Base-by-base conservation (phyloP, 1,140 invertebrate genomes). In the Pogonus chalceus region DNA sequence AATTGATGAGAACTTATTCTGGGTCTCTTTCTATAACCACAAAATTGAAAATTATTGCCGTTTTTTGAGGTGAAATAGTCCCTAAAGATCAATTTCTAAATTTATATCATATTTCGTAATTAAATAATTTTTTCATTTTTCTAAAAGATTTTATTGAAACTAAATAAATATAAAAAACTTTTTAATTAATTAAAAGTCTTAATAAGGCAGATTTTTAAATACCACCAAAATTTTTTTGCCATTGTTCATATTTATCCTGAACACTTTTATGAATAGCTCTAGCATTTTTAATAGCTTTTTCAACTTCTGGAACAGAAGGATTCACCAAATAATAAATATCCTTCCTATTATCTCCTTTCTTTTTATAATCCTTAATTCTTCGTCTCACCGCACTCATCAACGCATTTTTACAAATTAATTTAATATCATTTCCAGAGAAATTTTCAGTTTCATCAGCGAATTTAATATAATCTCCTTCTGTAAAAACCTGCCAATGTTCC, bases 371-470 rank as follows among this genome's bases (percentile, higher is more conserved):
- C 2, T 55, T 51, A 23, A 65, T 54, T 50, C 60, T 58, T 48
- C 64, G 74, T 26, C 79, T 68, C 35, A 82, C 63, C 23, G 76
- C 69, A 14, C 67, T 67, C 82, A 89, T 87, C 56, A 78, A 80
- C 1, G 88, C 83, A 76, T 96, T 91, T 74, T 94, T 95, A 64
- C 89, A 92, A 9, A 92, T 78, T 57, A 89, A 68, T 60, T 84
- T 85, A n/a, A 96, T 81, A 65, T 97, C 92, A 18, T 88, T 87
- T 3, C 90, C 89, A 3, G 89, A 90, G 66, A 92, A 96, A 2
- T 83, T 82, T 20, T 85, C 78, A 0, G 87, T 90, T 58, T 74
- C 69, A 16, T 69, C 54, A 1, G 84, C 79, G 51, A 91, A 63
- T 23, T 73, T 63, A 9, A 78, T 63, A 54, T 80, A 75, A 55